Base-by-base conservation (phyloP, 1,140 invertebrate genomes). In the Drosophila lowei region DNA sequence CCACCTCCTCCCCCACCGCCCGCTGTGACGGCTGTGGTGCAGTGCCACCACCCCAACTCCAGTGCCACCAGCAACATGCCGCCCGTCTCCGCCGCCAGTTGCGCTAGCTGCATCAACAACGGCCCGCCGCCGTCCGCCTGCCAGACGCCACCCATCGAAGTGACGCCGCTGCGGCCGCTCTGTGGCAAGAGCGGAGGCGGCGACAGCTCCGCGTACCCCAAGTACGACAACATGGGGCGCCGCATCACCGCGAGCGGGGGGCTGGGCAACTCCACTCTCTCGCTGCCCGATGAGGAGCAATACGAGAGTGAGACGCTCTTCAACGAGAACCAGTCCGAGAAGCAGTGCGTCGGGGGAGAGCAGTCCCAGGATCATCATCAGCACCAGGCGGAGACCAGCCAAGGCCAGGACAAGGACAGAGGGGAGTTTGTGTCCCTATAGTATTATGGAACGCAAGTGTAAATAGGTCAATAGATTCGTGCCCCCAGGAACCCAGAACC, bases 171-270 rank as follows among this genome's bases (percentile, higher is more conserved):
- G 66, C 49, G 84, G 46, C 80, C 89, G 2, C 56, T 90, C n/a
- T 70, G 65, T 43, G 72, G 72, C 43, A 67, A 49, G 34, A 52
- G 47, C 4, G 34, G 34, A 3, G 34, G 30, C 30, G 30, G 11
- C 15, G 81, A 86, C 18, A 86, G 78, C 18, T 77, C 77, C 30
- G 86, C 74, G 3, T 89, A 83, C 6, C 93, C 94, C 15, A 94
- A 95, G 34, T 97, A 97, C 90, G 97, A 98, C 91, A 97, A 97
- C 88, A 96, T 98, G 95, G 97, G 97, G 1, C 95, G 96, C 25
- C 93, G 97, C 76, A 96, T 97, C 9, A 97, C 97, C 6, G 96
- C 96, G 2, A 96, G 95, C 71, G 97, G 96, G 30, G 81, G 61
- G 0, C 47, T 86, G 48, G 72, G 80, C 38, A 94, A 94, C 79